Evolutionary conservation across 2,113 vertebrate genomes (phyloP).

Genomic region (Bubo blakistoni): DNA sequence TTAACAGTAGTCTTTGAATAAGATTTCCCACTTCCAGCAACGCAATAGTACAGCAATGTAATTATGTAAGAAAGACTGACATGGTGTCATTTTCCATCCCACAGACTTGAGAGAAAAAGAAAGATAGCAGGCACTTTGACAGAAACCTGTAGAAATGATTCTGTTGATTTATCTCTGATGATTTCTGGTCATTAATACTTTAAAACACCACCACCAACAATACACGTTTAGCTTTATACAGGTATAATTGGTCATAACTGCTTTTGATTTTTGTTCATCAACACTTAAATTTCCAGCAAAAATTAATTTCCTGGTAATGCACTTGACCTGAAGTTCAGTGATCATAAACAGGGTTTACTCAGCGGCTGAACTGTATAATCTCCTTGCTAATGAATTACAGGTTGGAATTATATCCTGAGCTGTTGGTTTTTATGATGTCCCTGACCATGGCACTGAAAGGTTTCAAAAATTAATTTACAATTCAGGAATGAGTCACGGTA

Average conservation of each 20-base stretch:
- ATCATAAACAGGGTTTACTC: neutral
- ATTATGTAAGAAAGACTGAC: neutral
- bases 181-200: neutral
- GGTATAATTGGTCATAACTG: neutral
- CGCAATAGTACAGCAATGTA: neutral
- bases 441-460: neutral
- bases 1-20: neutral
- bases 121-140: neutral
- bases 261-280: neutral
- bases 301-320: neutral
- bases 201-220: neutral
- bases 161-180: neutral
- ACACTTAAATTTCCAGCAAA: neutral
- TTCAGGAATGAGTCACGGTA: conserved; percentile 42
- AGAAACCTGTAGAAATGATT: neutral
- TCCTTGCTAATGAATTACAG: neutral
- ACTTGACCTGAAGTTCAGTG: neutral
- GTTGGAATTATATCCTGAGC: neutral
- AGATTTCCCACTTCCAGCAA: neutral
- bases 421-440: neutral
- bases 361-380: neutral
- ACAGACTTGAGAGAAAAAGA: neutral
- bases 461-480: conserved; percentile 57
- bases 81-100: neutral
- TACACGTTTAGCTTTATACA: neutral